Conservation (phyloP, 2,113 vertebrate genomes). For the Sturnira hondurensis region DNA sequence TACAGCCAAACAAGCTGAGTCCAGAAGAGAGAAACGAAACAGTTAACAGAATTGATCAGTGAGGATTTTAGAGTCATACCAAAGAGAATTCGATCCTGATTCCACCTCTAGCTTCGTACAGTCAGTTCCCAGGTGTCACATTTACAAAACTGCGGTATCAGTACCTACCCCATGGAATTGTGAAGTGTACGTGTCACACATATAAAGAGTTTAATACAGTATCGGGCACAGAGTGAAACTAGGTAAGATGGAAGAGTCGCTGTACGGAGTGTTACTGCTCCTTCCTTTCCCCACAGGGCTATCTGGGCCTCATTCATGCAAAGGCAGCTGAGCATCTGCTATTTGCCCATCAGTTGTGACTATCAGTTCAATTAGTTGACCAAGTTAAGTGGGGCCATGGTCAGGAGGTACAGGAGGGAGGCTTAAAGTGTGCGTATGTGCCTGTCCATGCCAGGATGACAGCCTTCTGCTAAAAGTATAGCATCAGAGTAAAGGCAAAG, state of each 20-base stretch:
- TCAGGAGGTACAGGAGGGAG: not conserved
- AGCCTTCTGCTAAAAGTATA: not conserved
- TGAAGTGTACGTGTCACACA: not conserved
- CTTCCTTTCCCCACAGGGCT: not conserved
- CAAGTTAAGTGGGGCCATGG: not conserved
- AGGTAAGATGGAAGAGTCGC: not conserved
- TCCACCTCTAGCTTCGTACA: not conserved
- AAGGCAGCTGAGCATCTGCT: not conserved
- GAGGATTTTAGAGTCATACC: not conserved
- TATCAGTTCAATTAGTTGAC: not conserved
- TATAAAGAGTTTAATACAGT: not conserved
- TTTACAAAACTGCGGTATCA: not conserved
- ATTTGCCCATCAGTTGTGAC: not conserved
- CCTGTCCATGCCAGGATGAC: not conserved
- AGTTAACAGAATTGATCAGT: not conserved
- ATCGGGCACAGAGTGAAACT: not conserved
- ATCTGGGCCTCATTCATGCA: not conserved
- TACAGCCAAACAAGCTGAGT: not conserved
- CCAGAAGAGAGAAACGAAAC: conserved; percentile 21
- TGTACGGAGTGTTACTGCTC: not conserved
- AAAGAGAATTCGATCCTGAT: not conserved
- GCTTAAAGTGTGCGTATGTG: not conserved
- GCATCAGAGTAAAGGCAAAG: not conserved
- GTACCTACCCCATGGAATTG: not conserved
- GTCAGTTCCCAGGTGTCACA: not conserved